Evolutionary conservation across 2,797 vertebrate species (phyloP).

Genomic region (Pipistrellus pygmaeus): DNA sequence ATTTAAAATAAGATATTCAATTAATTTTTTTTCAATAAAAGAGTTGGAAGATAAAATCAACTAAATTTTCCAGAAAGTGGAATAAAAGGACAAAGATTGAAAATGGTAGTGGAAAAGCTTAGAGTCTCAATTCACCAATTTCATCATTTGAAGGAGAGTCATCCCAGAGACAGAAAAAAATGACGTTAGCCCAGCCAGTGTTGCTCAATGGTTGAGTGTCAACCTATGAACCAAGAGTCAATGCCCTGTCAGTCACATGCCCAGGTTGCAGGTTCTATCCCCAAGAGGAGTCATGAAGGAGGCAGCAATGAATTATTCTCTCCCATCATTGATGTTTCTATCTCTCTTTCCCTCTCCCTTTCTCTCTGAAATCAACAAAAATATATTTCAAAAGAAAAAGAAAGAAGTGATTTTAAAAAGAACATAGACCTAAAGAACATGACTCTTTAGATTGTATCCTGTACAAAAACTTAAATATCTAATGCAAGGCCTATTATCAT

Average conservation of each 20-base stretch:
- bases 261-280: too few species aligned
- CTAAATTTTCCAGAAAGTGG: slow-evolving; percentile 3
- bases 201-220: too few species aligned
- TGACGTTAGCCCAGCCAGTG: not conserved
- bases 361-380: too few species aligned
- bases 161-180: not conserved
- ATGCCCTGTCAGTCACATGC: too few species aligned
- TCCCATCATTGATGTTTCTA: too few species aligned
- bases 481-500: not conserved
- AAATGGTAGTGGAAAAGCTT: not conserved
- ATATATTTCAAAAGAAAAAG: not conserved
- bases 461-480: not conserved
- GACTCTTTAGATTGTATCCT: not conserved
- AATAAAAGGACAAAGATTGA: not conserved
- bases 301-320: too few species aligned
- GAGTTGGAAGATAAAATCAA: not conserved
- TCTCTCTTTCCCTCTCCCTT: too few species aligned
- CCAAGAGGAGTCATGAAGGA: too few species aligned
- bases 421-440: not conserved
- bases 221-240: too few species aligned
- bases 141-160: not conserved
- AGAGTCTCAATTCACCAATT: not conserved
- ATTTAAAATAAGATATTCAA: not conserved
- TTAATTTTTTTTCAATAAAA: not conserved
- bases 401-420: not conserved